Conservation (phyloP, 2,797 vertebrate species). For the Lutjanus argentimaculatus region DNA sequence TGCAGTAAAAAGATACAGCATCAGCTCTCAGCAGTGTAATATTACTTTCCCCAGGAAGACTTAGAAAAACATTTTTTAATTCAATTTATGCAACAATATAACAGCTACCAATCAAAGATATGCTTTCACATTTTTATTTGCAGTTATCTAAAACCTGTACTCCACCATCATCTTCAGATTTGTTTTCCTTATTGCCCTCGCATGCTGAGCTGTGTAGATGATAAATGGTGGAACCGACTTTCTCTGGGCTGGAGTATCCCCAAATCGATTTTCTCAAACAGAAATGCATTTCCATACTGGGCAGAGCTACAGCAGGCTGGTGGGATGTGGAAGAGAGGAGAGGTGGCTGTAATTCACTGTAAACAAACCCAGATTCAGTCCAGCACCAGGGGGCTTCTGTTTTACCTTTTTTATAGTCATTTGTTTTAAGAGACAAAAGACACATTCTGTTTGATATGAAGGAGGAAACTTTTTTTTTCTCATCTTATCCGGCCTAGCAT, state of each 20-base stretch:
- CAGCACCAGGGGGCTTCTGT: background rate
- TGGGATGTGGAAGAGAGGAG: background rate
- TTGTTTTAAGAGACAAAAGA: background rate
- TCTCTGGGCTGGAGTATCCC: conserved; percentile 11
- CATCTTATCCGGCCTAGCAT: too few species aligned
- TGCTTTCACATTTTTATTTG: background rate
- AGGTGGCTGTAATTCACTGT: conserved; percentile 10
- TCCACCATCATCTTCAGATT: background rate
- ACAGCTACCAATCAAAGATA: background rate
- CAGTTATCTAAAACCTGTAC: conserved; percentile 9
- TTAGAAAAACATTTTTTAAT: background rate
- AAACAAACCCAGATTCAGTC: background rate
- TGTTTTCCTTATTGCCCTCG: conserved; percentile 13
- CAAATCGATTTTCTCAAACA: conserved; percentile 13
- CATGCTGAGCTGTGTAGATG: background rate
- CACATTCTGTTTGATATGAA: too few species aligned
- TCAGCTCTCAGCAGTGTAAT: background rate
- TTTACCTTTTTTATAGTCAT: background rate
- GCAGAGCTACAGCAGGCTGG: conserved; percentile 3
- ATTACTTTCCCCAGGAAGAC: background rate
- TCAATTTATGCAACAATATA: background rate
- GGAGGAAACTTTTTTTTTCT: too few species aligned
- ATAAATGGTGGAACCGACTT: conserved; percentile 18
- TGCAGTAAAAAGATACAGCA: conserved; percentile 4
- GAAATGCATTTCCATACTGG: conserved; percentile 17